Conservation (phyloP, 2,888 invertebrate genomes). For the Hetaerina titia region DNA sequence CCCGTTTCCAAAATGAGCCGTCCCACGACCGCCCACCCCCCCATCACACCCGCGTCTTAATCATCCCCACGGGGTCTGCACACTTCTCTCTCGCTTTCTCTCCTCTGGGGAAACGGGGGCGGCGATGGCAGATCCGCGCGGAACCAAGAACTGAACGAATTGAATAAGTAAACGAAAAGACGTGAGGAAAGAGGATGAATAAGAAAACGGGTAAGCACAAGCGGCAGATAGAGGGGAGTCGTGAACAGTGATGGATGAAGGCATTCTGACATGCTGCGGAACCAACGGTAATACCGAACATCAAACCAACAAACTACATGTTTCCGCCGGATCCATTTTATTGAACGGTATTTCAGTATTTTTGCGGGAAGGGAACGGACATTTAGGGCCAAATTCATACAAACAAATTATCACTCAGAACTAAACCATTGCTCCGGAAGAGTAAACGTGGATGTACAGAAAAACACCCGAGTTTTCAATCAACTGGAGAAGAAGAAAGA, state of each 20-base stretch:
- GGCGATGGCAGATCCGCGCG: too few relatives aligned
- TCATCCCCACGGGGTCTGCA: background rate
- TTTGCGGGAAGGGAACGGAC: background rate
- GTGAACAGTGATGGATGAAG: background rate
- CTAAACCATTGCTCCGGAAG: background rate
- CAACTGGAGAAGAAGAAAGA: too few relatives aligned
- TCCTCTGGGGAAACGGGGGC: background rate
- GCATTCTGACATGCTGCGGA: background rate
- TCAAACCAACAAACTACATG: background rate
- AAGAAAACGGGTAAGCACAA: background rate
- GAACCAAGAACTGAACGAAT: too few relatives aligned
- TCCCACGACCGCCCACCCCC: background rate
- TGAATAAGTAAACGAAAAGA: background rate
- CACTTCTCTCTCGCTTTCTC: background rate
- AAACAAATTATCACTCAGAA: background rate
- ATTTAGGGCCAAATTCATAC: background rate
- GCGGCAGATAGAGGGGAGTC: background rate
- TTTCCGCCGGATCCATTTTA: background rate
- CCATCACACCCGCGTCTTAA: background rate
- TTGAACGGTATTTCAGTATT: background rate
- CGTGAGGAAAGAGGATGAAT: background rate
- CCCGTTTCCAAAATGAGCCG: background rate
- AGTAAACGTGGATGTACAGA: background rate
- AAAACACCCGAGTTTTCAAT: too few relatives aligned
- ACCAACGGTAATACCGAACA: conserved; percentile 3